phyloP scores from a whole-genome alignment of 1,140 invertebrate genomes.

The Scaptomyza montana region DNA sequence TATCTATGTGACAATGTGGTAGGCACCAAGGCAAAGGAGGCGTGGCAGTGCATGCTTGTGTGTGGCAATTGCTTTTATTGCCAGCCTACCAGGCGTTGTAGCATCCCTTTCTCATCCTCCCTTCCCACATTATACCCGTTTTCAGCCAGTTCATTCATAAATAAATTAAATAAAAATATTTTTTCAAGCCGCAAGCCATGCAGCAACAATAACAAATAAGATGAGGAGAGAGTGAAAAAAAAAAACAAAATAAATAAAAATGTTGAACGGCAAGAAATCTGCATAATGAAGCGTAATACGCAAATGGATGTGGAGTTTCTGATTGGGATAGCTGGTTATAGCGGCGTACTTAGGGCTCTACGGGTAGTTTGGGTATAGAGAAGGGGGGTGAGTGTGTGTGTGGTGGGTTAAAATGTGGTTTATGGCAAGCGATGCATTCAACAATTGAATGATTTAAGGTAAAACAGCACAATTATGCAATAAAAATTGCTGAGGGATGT shows the following conservation, averaged over 20 bases:
- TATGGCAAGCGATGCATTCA: conserved; percentile 29
- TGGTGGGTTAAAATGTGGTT: conserved; percentile 32
- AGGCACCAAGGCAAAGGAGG: conserved; percentile 52
- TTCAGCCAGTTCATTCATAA: conserved; percentile 70
- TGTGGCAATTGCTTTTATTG: conserved; percentile 62
- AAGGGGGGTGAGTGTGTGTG: too few species aligned
- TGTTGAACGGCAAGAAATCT: conserved; percentile 68
- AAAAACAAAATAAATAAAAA: conserved; percentile 27
- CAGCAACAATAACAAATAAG: conserved; percentile 78
- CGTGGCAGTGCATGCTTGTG: conserved; percentile 32
- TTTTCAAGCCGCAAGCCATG: conserved; percentile 80
- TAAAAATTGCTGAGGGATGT: neutral
- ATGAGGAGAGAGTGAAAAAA: neutral
- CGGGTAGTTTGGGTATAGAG: neutral
- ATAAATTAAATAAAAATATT: conserved; percentile 83
- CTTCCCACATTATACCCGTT: neutral
- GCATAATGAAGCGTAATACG: conserved; percentile 81
- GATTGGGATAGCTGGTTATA: conserved; percentile 46
- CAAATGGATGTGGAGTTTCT: conserved; percentile 72
- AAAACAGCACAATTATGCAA: conserved; percentile 44
- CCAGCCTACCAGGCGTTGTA: conserved; percentile 51
- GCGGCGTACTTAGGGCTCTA: neutral
- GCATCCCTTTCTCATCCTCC: neutral
- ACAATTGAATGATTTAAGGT: conserved; percentile 53
- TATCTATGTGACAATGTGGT: conserved; percentile 82